These are phyloP conservation scores for Acromyrmex charruanus DNA, from an alignment of 1,140 invertebrate genomes.

Conservation along the genomic window DNA sequence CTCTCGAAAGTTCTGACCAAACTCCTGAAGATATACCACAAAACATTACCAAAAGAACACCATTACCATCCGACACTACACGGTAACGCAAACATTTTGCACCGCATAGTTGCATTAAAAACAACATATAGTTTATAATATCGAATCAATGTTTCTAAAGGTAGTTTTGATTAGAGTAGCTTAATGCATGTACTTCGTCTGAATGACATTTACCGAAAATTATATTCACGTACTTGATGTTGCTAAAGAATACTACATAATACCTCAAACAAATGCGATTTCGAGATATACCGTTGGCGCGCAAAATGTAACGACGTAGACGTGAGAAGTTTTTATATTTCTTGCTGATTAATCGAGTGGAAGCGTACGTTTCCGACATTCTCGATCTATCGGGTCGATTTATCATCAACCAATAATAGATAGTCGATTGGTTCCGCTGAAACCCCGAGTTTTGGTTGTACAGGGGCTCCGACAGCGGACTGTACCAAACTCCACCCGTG, in stretches of 20 bases:
- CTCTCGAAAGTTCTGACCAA: conserved; percentile 85
- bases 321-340: conserved; percentile 22
- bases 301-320: not conserved
- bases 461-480: conserved; percentile 88
- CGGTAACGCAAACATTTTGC: conserved; percentile 80
- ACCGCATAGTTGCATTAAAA: conserved; percentile 49
- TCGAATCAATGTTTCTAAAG: not conserved
- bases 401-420: conserved; percentile 58
- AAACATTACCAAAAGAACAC: conserved; percentile 85
- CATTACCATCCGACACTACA: conserved; percentile 83
- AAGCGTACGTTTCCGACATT: conserved; percentile 22
- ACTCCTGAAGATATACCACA: conserved; percentile 86
- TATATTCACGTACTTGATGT: conserved; percentile 27
- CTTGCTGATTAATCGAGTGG: conserved; percentile 35
- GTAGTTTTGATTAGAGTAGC: conserved; percentile 13
- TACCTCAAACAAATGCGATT: not conserved
- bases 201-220: not conserved
- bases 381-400: conserved; percentile 34
- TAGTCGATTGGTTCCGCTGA: conserved; percentile 63
- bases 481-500: conserved; percentile 87
- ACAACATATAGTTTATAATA: conserved; percentile 7
- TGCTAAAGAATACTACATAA: not conserved
- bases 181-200: conserved; percentile 26
- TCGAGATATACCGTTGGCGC: not conserved
- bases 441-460: conserved; percentile 69